phyloP scores from a whole-genome alignment of 2,113 vertebrate genomes.

The Dipodomys ordii region DNA sequence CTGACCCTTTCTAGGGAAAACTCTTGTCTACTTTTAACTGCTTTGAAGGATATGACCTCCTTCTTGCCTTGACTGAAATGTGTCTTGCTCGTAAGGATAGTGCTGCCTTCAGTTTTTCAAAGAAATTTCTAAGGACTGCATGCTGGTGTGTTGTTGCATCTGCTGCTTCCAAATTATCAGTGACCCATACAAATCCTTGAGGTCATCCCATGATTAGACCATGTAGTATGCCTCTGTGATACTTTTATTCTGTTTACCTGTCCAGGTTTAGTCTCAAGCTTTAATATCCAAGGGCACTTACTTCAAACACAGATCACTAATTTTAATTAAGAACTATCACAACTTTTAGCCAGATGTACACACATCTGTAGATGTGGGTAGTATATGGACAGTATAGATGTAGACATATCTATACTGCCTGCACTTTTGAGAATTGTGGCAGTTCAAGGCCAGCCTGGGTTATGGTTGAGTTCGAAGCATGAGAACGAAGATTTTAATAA shows the following conservation, averaged over 20 bases:
- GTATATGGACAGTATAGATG: no score
- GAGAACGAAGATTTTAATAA: no score
- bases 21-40: neutral
- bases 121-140: neutral
- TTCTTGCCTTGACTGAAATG: neutral
- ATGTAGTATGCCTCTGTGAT: neutral
- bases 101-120: neutral
- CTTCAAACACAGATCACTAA: neutral
- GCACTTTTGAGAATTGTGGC: neutral
- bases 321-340: neutral
- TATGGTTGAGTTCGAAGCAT: no score
- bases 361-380: neutral
- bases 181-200: no score
- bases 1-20: neutral
- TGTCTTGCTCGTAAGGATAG: neutral
- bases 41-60: neutral
- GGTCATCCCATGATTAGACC: neutral
- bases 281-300: neutral
- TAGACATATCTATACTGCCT: no score
- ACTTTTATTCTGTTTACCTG: neutral
- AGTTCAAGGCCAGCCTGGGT: neutral
- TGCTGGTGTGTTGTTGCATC: neutral
- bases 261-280: neutral
- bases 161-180: neutral
- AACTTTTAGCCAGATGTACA: neutral